These are phyloP conservation scores for Caenorhabditis briggsae DNA, from an alignment of 1,140 invertebrate species.

Conservation along the genomic window DNA sequence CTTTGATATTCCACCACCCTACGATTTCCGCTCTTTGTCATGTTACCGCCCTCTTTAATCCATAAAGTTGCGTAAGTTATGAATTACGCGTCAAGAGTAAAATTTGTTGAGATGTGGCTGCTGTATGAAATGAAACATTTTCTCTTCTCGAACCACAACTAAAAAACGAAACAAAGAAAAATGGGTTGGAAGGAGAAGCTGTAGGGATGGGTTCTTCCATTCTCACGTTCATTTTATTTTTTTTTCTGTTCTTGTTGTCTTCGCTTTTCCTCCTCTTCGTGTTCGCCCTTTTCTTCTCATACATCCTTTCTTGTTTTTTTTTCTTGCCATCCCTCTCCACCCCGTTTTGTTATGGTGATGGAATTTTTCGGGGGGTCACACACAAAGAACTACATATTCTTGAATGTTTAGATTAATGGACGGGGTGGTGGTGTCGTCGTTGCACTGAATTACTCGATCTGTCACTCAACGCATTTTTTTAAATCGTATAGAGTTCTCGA, in stretches of 20 bases:
- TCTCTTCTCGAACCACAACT: neutral
- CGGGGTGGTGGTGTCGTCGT: neutral
- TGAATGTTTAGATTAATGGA: conserved; percentile 2
- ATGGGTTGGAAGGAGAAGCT: neutral
- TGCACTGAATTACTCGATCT: conserved; percentile 24
- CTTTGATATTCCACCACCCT: neutral
- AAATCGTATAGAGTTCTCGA: neutral
- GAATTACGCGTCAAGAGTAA: neutral
- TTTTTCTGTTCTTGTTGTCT: conserved; percentile 32
- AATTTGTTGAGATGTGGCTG: too few species aligned
- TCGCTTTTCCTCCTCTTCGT: neutral
- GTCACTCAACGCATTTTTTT: conserved; percentile 7
- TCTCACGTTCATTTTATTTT: conserved; percentile 43
- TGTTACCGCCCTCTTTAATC: conserved; percentile 19
- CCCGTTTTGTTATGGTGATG: neutral
- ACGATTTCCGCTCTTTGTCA: neutral
- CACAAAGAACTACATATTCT: conserved; percentile 24
- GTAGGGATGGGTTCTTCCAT: conserved; percentile 6
- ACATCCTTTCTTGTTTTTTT: conserved; percentile 12
- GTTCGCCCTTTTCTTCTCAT: conserved; percentile 15
- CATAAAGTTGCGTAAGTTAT: neutral
- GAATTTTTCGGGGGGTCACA: conserved; percentile 7
- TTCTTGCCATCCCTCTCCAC: neutral
- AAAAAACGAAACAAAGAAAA: conserved; percentile 25
- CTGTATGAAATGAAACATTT: neutral